Conservation (phyloP, 2,797 vertebrate genomes). For the Phrynocephalus guinanensis region DNA sequence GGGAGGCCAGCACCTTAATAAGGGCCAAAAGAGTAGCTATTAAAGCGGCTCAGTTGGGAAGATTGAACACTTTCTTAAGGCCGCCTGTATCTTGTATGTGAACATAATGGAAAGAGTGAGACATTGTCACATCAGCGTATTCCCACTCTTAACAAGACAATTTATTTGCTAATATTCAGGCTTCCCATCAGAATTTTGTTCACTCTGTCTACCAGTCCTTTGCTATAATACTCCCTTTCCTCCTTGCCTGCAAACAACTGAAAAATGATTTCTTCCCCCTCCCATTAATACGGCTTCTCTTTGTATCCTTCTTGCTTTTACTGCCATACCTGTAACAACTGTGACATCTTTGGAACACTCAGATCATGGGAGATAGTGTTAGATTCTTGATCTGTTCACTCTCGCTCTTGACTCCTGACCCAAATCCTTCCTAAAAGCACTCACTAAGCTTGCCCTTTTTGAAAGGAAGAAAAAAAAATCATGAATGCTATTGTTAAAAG, state of each 20-base stretch:
- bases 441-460: constrained; percentile 8
- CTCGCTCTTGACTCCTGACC: constrained; percentile 25
- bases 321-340: background rate
- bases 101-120: background rate
- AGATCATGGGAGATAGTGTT: constrained; percentile 1
- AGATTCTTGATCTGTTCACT: constrained; percentile 2
- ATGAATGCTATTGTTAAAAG: background rate
- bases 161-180: background rate
- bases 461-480: too few species aligned
- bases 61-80: background rate
- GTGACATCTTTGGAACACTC: background rate
- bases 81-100: background rate
- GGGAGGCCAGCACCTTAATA: background rate
- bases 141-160: background rate
- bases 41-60: background rate
- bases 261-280: background rate
- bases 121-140: background rate
- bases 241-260: background rate
- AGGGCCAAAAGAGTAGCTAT: background rate
- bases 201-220: background rate
- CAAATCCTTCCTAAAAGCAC: constrained; percentile 11
- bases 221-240: background rate
- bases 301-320: constrained; percentile 15
- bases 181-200: constrained; percentile 2
- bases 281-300: background rate